Base-by-base conservation (phyloP, 2,888 invertebrate species). In the Disparrhopalites patrizii region DNA sequence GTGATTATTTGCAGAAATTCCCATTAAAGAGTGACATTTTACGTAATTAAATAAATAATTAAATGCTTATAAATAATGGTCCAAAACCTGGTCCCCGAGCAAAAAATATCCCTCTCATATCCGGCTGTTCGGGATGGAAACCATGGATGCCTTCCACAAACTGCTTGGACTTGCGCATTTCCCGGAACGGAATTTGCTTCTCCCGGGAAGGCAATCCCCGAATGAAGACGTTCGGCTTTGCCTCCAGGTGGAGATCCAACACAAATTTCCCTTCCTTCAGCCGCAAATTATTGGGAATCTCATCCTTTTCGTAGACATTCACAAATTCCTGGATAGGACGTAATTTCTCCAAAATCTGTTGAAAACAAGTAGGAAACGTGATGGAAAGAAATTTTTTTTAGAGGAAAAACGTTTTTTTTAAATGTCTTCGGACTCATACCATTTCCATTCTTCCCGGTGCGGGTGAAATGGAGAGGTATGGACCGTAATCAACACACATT, bases 211-310 rank as follows among this genome's bases (percentile, higher is more conserved):
- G 62, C 5, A 75, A 66, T 65, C 73, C 70, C 66, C 72, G 70
- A 62, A 75, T 70, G 55, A 64, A 68, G 63, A 77, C 79, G 78
- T 79, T 79, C 50, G 79, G 78, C 30, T 80, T 77, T 18, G 81
- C 80, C 3, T 80, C 75, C n/a, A 81, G 75, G n/a, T 82, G 74
- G 56, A 82, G 77, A 4, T 80, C 79, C 62, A 78, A 76, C 18
- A 81, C 78, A 31, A 81, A 73, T 25, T 77, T 69, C 67, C 79
- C 78, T 65, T 81, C 76, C 62, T 77, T 77, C 75, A 80, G 81
- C 72, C 81, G 81, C 71, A 77, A 80, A 20, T 76, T 71, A 2
- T 77, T 79, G 0, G 82, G 81, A 51, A 82, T 78, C 13, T 82
- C 79, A n/a, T n/a, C n/a, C n/a, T n/a, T n/a, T n/a, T n/a, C n/a